phyloP scores from a whole-genome alignment of 2,888 invertebrate species.

The Tribolium freemani region DNA sequence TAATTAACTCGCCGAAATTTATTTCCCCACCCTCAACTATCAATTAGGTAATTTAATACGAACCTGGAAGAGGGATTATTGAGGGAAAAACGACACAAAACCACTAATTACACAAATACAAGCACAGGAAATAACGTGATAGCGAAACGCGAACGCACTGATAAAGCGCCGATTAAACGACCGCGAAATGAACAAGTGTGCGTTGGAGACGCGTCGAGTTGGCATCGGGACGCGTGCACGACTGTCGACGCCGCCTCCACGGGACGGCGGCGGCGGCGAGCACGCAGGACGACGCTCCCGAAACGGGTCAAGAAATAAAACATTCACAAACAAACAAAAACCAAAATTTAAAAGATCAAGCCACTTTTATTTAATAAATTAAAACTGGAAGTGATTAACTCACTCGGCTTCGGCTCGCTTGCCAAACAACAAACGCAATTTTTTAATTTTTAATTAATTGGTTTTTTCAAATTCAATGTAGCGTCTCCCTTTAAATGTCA shows the following conservation, averaged over 20 bases:
- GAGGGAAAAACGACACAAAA: neutral
- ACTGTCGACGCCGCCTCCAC: constrained; percentile 36
- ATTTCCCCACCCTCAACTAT: neutral
- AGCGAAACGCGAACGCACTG: constrained; percentile 30
- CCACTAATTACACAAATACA: constrained; percentile 11
- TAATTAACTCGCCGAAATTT: too few relatives aligned
- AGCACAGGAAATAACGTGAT: constrained; percentile 27
- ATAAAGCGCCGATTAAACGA: constrained; percentile 33
- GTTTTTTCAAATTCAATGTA: too few relatives aligned
- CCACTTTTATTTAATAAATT: too few relatives aligned
- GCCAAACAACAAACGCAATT: too few relatives aligned
- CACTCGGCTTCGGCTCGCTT: too few relatives aligned
- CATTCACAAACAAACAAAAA: too few relatives aligned
- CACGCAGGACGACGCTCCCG: constrained; percentile 15
- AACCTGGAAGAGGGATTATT: neutral
- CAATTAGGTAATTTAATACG: neutral
- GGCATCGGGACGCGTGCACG: constrained; percentile 37
- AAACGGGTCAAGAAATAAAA: neutral
- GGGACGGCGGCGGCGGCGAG: constrained; percentile 22
- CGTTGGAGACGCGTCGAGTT: constrained; percentile 32
- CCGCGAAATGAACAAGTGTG: constrained; percentile 30
- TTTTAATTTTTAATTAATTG: too few relatives aligned
- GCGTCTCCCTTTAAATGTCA: too few relatives aligned
- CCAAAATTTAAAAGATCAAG: too few relatives aligned
- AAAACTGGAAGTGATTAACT: too few relatives aligned